Conservation (phyloP, 1,140 invertebrate genomes). For the Drosophila rhopaloa region DNA sequence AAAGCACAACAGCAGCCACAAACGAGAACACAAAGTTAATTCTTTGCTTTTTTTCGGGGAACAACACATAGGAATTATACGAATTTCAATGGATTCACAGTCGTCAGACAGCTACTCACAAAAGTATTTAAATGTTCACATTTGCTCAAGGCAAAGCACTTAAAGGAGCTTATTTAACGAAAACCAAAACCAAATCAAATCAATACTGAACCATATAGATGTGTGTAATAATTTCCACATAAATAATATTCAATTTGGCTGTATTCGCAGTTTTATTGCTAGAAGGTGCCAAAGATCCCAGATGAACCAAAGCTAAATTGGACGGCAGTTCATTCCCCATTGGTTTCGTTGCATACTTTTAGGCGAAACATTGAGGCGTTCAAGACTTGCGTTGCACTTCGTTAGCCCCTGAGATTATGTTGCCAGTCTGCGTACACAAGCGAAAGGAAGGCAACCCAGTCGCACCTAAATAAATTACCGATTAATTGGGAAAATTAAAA, state of each 20-base stretch:
- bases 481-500: constrained; percentile 37
- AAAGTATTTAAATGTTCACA: constrained; percentile 54
- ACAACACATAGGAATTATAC: constrained; percentile 84
- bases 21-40: constrained; percentile 61
- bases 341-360: constrained; percentile 51
- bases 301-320: constrained; percentile 31
- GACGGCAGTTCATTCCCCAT: constrained; percentile 30
- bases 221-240: constrained; percentile 39
- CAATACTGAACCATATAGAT: constrained; percentile 41
- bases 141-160: constrained; percentile 57
- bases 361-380: constrained; percentile 31
- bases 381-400: constrained; percentile 36
- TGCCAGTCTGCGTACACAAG: constrained; percentile 16
- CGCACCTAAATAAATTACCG: constrained; percentile 21
- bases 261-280: constrained; percentile 53
- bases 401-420: constrained; percentile 39
- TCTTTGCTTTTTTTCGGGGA: constrained; percentile 77
- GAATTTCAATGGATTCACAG: constrained; percentile 73
- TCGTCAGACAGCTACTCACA: constrained; percentile 56
- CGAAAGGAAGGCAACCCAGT: constrained; percentile 10
- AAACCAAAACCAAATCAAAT: constrained; percentile 39
- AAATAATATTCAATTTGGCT: constrained; percentile 47
- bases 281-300: constrained; percentile 48
- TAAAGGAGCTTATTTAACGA: constrained; percentile 76
- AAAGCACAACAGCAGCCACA: constrained; percentile 40